Conservation (phyloP, 2,888 invertebrate genomes). For the Acanthopleura granulata region DNA sequence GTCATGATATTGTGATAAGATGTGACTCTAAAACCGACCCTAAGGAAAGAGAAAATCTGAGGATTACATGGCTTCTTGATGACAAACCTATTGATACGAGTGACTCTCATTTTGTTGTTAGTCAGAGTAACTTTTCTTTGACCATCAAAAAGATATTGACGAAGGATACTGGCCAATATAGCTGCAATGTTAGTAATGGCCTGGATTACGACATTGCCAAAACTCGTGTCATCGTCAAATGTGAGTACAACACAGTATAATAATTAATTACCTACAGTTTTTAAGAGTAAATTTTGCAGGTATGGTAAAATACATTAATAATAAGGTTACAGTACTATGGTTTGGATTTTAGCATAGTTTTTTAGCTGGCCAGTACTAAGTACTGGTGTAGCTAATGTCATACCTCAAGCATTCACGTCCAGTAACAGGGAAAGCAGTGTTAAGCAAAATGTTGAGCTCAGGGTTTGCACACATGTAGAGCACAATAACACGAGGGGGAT, state of each 20-base stretch:
- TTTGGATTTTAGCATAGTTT: too few species aligned
- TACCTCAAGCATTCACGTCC: too few species aligned
- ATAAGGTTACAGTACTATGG: too few species aligned
- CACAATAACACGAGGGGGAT: too few species aligned
- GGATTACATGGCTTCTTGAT: constrained; percentile 87
- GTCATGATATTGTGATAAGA: constrained; percentile 41
- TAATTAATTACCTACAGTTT: background rate
- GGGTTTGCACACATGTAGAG: too few species aligned
- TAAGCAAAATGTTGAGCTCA: too few species aligned
- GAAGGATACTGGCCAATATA: constrained; percentile 91
- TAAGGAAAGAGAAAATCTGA: constrained; percentile 71
- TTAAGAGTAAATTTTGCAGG: too few species aligned
- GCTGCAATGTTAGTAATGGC: constrained; percentile 91
- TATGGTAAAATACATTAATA: too few species aligned
- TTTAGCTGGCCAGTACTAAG: too few species aligned
- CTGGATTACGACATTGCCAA: constrained; percentile 87
- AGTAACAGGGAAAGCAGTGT: too few species aligned
- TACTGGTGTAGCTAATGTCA: too few species aligned
- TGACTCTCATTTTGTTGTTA: background rate
- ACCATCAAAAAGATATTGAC: constrained; percentile 43
- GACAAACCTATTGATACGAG: constrained; percentile 72
- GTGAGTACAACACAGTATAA: constrained; percentile 67
- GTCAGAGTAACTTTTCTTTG: constrained; percentile 30
- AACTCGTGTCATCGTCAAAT: constrained; percentile 92
- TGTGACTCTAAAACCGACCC: constrained; percentile 59